Evolutionary conservation across 2,888 invertebrate genomes (phyloP).

Genomic region (Orgyia antiqua): DNA sequence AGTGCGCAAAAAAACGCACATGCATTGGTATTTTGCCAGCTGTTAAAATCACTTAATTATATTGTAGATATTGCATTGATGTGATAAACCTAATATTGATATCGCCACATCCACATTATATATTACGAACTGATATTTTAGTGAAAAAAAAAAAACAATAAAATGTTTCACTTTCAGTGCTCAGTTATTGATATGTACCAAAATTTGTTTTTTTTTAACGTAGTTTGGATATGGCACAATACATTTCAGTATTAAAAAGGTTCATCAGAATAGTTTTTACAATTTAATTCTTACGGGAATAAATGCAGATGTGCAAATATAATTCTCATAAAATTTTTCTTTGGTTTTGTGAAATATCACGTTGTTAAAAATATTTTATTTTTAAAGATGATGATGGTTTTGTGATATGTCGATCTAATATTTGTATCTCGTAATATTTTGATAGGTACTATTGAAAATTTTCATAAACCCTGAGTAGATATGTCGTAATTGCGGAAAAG

Average conservation of each 20-base stretch:
- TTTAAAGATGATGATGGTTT: conserved; percentile 43
- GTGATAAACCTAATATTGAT: conserved; percentile 7
- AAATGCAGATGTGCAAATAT: conserved; percentile 54
- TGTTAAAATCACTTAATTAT: not conserved
- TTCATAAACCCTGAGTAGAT: conserved; percentile 64
- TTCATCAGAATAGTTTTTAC: conserved; percentile 27
- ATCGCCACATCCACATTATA: conserved; percentile 3
- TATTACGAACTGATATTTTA: conserved; percentile 17
- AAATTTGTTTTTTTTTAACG: conserved; percentile 11
- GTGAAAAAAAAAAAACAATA: conserved; percentile 1
- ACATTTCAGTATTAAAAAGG: conserved; percentile 21
- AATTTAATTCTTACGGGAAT: conserved; percentile 45
- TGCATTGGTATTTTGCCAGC: conserved; percentile 23
- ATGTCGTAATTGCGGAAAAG: conserved; percentile 54
- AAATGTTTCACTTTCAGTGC: conserved; percentile 22
- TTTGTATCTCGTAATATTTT: conserved; percentile 29
- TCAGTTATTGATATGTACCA: conserved; percentile 23
- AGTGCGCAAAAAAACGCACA: conserved; percentile 24
- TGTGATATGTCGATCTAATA: conserved; percentile 64
- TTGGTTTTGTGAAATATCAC: conserved; percentile 77
- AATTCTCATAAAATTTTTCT: conserved; percentile 56
- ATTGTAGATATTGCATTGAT: conserved; percentile 17
- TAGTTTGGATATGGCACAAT: conserved; percentile 33
- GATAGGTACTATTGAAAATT: conserved; percentile 35
- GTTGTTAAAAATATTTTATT: conserved; percentile 61